These are phyloP conservation scores for Xenentodon cancila DNA, from an alignment of 2,797 vertebrate genomes.

Conservation along the genomic window DNA sequence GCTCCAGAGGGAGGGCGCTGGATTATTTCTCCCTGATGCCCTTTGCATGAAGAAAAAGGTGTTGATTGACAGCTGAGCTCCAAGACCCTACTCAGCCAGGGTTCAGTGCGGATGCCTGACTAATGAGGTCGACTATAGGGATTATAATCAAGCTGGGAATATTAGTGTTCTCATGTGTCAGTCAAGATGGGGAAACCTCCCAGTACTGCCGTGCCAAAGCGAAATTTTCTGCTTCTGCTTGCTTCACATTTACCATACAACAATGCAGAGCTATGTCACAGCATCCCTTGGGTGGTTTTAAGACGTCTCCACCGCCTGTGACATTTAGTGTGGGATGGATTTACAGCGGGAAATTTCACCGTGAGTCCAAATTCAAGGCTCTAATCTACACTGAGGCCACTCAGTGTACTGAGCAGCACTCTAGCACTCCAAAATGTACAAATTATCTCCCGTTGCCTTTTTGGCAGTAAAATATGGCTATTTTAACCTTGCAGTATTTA, in stretches of 20 bases:
- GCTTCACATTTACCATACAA: conserved; percentile 74
- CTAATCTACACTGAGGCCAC: conserved; percentile 47
- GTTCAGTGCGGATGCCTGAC: conserved; percentile 84
- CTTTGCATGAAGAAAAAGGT: conserved; percentile 80
- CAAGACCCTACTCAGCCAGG: conserved; percentile 78
- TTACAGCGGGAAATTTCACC: conserved; percentile 78
- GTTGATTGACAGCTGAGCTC: conserved; percentile 84
- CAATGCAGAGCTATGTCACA: conserved; percentile 66
- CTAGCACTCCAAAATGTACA: conserved; percentile 51
- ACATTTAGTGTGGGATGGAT: conserved; percentile 70
- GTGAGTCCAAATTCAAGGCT: conserved; percentile 60
- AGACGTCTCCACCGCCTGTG: conserved; percentile 48
- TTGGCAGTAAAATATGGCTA: conserved; percentile 59
- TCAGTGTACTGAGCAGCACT: too few relatives aligned
- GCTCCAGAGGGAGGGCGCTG: conserved; percentile 56
- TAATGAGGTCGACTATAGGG: conserved; percentile 83
- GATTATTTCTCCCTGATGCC: conserved; percentile 78
- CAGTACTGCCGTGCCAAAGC: conserved; percentile 57
- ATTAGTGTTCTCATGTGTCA: conserved; percentile 84
- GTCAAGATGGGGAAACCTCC: conserved; percentile 77
- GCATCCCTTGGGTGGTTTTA: conserved; percentile 63
- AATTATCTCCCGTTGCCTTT: conserved; percentile 67
- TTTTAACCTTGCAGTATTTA: conserved; percentile 66
- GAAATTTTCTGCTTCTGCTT: conserved; percentile 66
- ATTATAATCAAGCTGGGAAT: conserved; percentile 84